Evolutionary conservation across 2,113 vertebrate genomes (phyloP).

Genomic region (Stigmatopora argus): DNA sequence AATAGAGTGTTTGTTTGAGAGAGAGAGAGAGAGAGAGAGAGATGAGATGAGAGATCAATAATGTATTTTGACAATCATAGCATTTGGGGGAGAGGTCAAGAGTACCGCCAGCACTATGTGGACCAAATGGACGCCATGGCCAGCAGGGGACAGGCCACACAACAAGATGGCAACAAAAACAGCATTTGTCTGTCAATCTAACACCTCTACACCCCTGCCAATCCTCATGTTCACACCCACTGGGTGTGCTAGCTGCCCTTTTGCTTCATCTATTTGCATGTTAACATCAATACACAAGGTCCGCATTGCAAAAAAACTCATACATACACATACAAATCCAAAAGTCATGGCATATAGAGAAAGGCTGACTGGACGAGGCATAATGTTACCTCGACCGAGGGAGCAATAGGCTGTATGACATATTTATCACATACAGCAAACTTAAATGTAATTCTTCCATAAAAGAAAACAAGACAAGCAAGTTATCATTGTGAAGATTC

Average conservation of each 20-base stretch:
- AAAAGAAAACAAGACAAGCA: neutral
- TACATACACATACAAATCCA: constrained; percentile 15
- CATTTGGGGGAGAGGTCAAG: constrained; percentile 24
- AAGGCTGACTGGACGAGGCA: neutral
- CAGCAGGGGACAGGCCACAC: constrained; percentile 24
- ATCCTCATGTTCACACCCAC: constrained; percentile 24
- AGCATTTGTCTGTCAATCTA: constrained; percentile 47
- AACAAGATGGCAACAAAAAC: constrained; percentile 45
- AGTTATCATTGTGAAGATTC: no score
- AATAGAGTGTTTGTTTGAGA: neutral
- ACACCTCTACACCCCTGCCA: constrained; percentile 17
- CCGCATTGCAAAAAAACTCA: constrained; percentile 3
- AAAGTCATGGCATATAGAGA: constrained; percentile 14
- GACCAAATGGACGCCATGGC: constrained; percentile 45
- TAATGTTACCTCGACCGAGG: constrained; percentile 25
- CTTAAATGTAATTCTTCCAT: neutral
- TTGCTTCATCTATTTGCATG: constrained; percentile 27
- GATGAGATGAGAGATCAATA: neutral
- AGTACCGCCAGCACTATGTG: constrained; percentile 39
- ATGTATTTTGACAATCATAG: constrained; percentile 27
- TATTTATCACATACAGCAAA: neutral
- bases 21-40: no score
- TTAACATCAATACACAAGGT: constrained; percentile 14
- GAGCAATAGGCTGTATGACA: constrained; percentile 23
- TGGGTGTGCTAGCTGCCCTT: constrained; percentile 22